Percentiles rank a stretch among this genome's conserved stretches.
These are phyloP conservation scores for Pagrus major DNA, from an alignment of 2,113 vertebrate species.

Conservation along the genomic window DNA sequence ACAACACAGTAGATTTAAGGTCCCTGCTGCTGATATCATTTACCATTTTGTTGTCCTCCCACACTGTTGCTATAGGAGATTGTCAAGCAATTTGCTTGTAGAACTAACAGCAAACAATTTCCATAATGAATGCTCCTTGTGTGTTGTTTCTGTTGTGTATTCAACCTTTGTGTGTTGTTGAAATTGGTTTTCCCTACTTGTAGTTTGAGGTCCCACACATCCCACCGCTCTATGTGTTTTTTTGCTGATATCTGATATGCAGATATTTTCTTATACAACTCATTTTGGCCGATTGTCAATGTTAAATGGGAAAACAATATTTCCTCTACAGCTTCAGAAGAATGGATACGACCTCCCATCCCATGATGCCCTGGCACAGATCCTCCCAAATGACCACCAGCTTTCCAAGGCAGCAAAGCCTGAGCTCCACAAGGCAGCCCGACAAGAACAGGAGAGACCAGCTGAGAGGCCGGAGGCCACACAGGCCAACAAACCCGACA, in stretches of 20 bases:
- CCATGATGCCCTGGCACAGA: constrained; percentile 76
- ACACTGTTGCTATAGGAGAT: background rate
- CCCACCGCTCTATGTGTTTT: background rate
- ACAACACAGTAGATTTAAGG: constrained; percentile 1
- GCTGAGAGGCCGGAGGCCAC: constrained; percentile 23
- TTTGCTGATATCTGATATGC: too few species aligned
- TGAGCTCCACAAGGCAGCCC: constrained; percentile 6
- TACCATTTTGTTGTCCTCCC: background rate
- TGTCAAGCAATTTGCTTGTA: background rate
- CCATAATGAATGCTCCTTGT: background rate
- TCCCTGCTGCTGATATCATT: background rate
- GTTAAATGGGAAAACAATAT: constrained; percentile 8
- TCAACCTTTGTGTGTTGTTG: background rate
- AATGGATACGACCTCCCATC: constrained; percentile 69
- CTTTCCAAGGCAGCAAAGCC: constrained; percentile 32
- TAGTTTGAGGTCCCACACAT: background rate
- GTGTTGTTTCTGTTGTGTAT: background rate
- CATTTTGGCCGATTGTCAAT: too few species aligned
- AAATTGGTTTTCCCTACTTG: background rate
- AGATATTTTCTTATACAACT: too few species aligned
- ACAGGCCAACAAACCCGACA: constrained; percentile 31
- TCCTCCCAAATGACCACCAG: constrained; percentile 69
- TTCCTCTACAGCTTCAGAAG: constrained; percentile 51
- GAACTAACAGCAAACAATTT: background rate
- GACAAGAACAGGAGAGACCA: constrained; percentile 24